Base-by-base conservation (phyloP, 2,888 invertebrate genomes). In the Drosophila vallismaia region DNA sequence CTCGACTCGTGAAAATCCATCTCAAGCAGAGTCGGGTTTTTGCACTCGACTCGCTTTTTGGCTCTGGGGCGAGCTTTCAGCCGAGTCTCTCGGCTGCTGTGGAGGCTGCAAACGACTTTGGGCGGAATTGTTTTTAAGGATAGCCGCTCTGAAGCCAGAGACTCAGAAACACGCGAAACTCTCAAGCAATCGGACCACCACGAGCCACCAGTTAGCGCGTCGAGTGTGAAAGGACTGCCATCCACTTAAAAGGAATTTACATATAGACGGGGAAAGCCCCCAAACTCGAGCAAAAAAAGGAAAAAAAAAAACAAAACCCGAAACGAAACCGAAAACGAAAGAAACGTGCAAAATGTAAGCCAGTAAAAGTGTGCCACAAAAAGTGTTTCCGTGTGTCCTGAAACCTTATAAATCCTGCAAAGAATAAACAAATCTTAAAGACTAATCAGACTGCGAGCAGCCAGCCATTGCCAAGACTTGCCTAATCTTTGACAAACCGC, bases 131-230 rank as follows among this genome's bases (percentile, higher is more conserved):
- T 81, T 84, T 78, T 88, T 86, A 88, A 84, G 87, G 88, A 88
- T 78, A 76, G 81, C 14, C 76, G 51, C 55, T 67, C 59, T n/a
- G 69, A 53, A 58, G 59, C 52, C 67, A 58, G 50, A 24, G 66
- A 84, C 71, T 87, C 82, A 84, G 88, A 88, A 81, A 82, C 76
- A 76, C 85, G 76, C 76, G 74, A 78, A 86, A 85, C 71, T 81
- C 85, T 77, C 71, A 71, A 76, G 69, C 71, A 68, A 78, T 60
- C 87, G 79, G 87, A 75, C 82, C 78, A 55, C 46, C 49, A 52
- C 44, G 49, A 46, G 50, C 45, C 26, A 19, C 19, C 33, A 44
- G 57, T 36, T 24, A 44, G 45, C 48, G 52, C 51, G 67, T 51
- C 52, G 14, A 49, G 69, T 78, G 69, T 40, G 31, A 72, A 51